Base-by-base conservation (phyloP, 2,797 vertebrate genomes). In the Macroramphosus scolopax region DNA sequence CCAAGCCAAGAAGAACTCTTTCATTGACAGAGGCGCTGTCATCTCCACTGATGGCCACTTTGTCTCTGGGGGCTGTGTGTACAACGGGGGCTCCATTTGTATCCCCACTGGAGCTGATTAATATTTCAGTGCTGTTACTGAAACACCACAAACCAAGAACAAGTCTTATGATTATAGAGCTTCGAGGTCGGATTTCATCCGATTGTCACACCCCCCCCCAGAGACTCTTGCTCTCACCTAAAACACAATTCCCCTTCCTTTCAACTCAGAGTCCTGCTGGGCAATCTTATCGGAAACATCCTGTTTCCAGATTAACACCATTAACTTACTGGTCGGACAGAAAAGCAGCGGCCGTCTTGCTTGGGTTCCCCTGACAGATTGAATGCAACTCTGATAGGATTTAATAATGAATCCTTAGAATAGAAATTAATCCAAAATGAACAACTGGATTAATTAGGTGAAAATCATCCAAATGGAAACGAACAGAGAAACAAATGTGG, bases 251-350 rank as follows among this genome's bases (percentile, higher is more conserved):
- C n/a, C n/a, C n/a, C n/a, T n/a, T n/a, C n/a, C n/a, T n/a, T n/a
- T n/a, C n/a, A n/a, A n/a, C n/a, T n/a, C n/a, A n/a, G n/a, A n/a
- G n/a, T n/a, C n/a, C n/a, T n/a, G 17, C 63, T 56, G 55, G 14
- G 58, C 35, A 32, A 17, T 60, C 20, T 45, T 50, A 74, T 62
- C 36, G 29, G 15, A 16, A 69, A 43, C 68, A 71, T 72, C n/a
- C n/a, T 56, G 61, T 44, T 59, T 32, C 54, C 53, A 75, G 60
- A 65, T 59, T 44, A 66, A 37, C 40, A 56, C n/a, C n/a, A 50
- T 68, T 54, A 53, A 47, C 37, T 42, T 63, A 52, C 51, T 70
- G 48, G 52, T 44, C 48, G 33, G 51, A 54, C 33, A 56, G 41
- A 64, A 53, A 42, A 46, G 16, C 37, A 48, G 29, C 8, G 1